Base-by-base conservation (phyloP, 1,140 invertebrate species). In the Euborellia annulipes region DNA sequence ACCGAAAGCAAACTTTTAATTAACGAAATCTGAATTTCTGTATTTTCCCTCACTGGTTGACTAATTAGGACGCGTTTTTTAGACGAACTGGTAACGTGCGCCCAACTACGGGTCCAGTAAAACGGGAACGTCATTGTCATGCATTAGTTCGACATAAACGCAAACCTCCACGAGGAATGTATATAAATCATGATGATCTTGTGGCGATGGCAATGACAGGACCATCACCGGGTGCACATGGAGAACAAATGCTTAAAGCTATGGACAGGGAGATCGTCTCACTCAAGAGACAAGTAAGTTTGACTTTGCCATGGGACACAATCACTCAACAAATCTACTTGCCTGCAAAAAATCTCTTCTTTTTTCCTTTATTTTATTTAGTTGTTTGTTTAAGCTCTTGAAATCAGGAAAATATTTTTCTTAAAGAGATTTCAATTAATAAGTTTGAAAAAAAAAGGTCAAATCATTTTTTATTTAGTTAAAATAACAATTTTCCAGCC, bases 121-220 rank as follows among this genome's bases (percentile, higher is more conserved):
- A 69, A 47, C 50, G 53, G 3, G 58, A 58, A 37, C 48, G 55
- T 2, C 59, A 56, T 42, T 45, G 49, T 30, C 51, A 50, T 36
- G 49, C 78, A 63, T 71, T 75, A 56, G 76, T 78, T 62, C 75
- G 83, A 39, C 81, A 89, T 70, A 91, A 91, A 67, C 76, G 88
- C 58, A 87, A 87, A 60, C 85, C 92, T 50, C 92, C 92, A 22
- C 78, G 85, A 51, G 92, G 92, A 63, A 93, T 98, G 82, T 88
- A 91, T 69, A 84, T 97, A 61, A 93, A 92, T 72, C 85, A 94
- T 63, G 91, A 95, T 63, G 92, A 95, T 72, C 73, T 96, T 55
- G 77, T 85, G 46, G 77, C 83, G 39, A 78, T 95, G 68, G 90
- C 88, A 27, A 77, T 75, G 62, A 72, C 57, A 66, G 76, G 55